Percentiles rank a stretch among this genome's conserved stretches.
Conservation (phyloP, 2,888 invertebrate species). For the Nomada ruficornis region DNA sequence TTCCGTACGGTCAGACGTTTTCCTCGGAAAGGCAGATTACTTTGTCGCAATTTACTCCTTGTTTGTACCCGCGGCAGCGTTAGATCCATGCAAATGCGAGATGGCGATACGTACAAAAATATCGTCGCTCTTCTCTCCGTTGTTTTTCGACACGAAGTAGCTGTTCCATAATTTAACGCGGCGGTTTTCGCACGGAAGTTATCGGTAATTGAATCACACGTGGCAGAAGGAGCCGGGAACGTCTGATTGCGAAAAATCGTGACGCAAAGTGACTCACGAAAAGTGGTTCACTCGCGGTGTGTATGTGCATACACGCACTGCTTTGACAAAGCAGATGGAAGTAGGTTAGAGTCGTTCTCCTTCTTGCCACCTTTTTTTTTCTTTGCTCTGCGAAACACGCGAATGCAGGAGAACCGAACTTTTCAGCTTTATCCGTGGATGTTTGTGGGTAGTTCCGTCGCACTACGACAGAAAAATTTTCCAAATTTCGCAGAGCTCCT, state of each 20-base stretch:
- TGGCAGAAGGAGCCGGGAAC: not conserved
- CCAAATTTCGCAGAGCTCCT: not conserved
- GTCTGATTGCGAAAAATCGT: not conserved
- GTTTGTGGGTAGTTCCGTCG: not conserved
- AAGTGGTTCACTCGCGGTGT: not conserved
- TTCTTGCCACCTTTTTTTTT: conserved; percentile 1
- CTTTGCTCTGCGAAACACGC: not conserved
- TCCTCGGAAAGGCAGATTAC: too few relatives aligned
- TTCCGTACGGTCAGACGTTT: too few relatives aligned
- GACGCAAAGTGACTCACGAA: not conserved
- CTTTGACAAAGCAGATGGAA: conserved; percentile 55
- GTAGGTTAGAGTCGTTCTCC: conserved; percentile 35
- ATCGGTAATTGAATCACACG: conserved; percentile 27
- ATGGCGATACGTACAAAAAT: too few relatives aligned
- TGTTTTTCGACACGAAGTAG: too few relatives aligned
- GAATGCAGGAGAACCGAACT: not conserved
- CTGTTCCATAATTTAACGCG: conserved; percentile 9
- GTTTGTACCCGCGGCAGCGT: too few relatives aligned
- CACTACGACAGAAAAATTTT: not conserved
- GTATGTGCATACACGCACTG: not conserved
- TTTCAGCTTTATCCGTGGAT: not conserved
- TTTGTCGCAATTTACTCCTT: too few relatives aligned
- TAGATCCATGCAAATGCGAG: too few relatives aligned
- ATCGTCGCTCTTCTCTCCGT: too few relatives aligned
- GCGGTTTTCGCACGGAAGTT: conserved; percentile 8